These are phyloP conservation scores for Amphiura filiformis DNA, from an alignment of 35 echinoderm and acorn worm genomes.

Conservation along the genomic window DNA sequence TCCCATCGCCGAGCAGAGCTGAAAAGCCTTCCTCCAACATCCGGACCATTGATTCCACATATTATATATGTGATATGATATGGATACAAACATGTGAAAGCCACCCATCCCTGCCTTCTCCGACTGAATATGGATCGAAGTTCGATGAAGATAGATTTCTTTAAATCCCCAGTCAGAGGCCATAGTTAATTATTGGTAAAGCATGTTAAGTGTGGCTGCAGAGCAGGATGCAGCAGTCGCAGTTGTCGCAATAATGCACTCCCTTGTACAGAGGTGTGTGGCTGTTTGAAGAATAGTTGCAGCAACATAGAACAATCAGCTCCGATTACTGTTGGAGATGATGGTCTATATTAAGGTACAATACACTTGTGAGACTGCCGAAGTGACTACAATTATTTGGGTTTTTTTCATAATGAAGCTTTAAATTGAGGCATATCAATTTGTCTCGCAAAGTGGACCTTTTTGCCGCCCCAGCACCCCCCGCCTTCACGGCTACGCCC, in stretches of 20 bases:
- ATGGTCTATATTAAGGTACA: too few species aligned
- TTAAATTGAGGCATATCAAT: too few species aligned
- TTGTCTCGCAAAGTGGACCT: too few species aligned
- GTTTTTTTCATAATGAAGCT: too few species aligned
- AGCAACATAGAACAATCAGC: too few species aligned
- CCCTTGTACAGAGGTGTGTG: slow-evolving; percentile 13
- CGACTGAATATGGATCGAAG: slow-evolving; percentile 18
- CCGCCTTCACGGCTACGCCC: too few species aligned
- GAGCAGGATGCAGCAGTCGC: neutral
- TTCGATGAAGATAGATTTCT: slow-evolving; percentile 2
- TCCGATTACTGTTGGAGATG: too few species aligned
- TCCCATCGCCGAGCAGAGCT: neutral
- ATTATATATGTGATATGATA: neutral
- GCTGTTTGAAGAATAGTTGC: neutral
- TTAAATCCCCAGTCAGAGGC: neutral
- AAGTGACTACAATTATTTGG: too few species aligned
- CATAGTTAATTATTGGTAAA: neutral
- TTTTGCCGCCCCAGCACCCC: too few species aligned
- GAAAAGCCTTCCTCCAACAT: neutral
- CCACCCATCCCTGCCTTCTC: neutral
- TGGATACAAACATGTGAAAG: slow-evolving; percentile 6
- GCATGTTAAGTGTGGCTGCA: too few species aligned
- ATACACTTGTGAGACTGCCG: too few species aligned
- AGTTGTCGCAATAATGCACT: slow-evolving; percentile 5
- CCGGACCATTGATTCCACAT: neutral